Evolutionary conservation across 2,113 vertebrate species (phyloP).

Genomic region (Eolophus roseicapilla): DNA sequence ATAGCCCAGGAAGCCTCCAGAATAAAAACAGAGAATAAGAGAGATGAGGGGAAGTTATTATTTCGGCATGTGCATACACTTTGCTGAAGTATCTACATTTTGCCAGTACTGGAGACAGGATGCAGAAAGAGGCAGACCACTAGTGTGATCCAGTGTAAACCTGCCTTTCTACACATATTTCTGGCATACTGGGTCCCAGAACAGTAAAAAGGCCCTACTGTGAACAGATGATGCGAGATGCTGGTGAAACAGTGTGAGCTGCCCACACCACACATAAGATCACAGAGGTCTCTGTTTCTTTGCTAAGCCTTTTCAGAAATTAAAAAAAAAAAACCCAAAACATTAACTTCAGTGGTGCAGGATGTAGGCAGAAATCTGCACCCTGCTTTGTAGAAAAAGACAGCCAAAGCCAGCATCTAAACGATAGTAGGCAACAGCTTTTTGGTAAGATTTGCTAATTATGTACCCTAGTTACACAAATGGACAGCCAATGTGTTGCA

Average conservation of each 20-base stretch:
- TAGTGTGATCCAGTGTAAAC: neutral
- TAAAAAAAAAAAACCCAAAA: neutral
- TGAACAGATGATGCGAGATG: neutral
- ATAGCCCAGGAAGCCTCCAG: neutral
- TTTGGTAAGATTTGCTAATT: conserved; percentile 5
- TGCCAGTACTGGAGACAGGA: neutral
- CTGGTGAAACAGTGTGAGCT: neutral
- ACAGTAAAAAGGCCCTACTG: neutral
- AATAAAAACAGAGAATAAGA: neutral
- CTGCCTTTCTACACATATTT: neutral
- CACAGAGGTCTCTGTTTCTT: neutral
- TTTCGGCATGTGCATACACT: neutral
- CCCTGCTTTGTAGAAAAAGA: neutral
- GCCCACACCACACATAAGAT: neutral
- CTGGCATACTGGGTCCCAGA: neutral
- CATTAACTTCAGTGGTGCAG: neutral
- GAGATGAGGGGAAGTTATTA: fast-evolving
- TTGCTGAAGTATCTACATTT: neutral
- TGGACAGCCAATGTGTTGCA: neutral
- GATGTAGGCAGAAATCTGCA: neutral
- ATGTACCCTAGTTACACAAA: neutral
- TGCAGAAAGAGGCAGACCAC: neutral
- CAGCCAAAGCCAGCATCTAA: neutral
- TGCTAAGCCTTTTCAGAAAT: neutral
- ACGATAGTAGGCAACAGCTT: neutral